phyloP scores from a whole-genome alignment of 2,888 invertebrate species.

The Clistopyga incitator region DNA sequence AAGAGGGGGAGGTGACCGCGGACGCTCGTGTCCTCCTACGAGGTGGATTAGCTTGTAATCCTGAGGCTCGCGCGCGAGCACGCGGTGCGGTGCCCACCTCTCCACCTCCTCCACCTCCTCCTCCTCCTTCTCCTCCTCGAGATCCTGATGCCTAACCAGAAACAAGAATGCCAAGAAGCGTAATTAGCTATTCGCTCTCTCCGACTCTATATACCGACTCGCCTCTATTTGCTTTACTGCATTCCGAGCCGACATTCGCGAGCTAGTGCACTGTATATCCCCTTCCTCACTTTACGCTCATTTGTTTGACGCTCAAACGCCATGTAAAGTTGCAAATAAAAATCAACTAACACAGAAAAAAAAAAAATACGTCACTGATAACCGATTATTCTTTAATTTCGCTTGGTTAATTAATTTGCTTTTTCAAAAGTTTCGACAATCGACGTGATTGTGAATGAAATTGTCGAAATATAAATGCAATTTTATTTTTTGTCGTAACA shows the following conservation, averaged over 20 bases:
- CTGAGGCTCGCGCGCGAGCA: constrained; percentile 69
- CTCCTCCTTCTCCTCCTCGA: constrained; percentile 36
- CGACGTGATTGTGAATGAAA: too few relatives aligned
- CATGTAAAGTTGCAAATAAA: background rate
- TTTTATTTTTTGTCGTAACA: background rate
- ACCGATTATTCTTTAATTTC: too few relatives aligned
- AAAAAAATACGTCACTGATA: too few relatives aligned
- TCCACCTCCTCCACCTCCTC: constrained; percentile 17
- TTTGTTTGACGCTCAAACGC: background rate
- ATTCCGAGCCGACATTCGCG: constrained; percentile 73
- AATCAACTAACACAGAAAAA: background rate
- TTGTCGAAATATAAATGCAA: too few relatives aligned
- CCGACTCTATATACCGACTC: constrained; percentile 44
- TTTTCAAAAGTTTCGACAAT: too few relatives aligned
- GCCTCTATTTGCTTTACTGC: constrained; percentile 53
- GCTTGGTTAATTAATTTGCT: too few relatives aligned
- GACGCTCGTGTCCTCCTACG: constrained; percentile 82
- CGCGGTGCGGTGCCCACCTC: constrained; percentile 59
- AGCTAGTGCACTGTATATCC: constrained; percentile 65
- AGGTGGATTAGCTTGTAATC: constrained; percentile 81
- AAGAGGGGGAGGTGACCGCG: constrained; percentile 78
- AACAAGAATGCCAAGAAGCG: constrained; percentile 83
- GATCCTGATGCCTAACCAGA: constrained; percentile 79
- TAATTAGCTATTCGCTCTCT: constrained; percentile 82
- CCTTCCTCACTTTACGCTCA: constrained; percentile 14